These are phyloP conservation scores for Macrocentrus cingulum DNA, from an alignment of 1,140 invertebrate genomes.

Conservation along the genomic window DNA sequence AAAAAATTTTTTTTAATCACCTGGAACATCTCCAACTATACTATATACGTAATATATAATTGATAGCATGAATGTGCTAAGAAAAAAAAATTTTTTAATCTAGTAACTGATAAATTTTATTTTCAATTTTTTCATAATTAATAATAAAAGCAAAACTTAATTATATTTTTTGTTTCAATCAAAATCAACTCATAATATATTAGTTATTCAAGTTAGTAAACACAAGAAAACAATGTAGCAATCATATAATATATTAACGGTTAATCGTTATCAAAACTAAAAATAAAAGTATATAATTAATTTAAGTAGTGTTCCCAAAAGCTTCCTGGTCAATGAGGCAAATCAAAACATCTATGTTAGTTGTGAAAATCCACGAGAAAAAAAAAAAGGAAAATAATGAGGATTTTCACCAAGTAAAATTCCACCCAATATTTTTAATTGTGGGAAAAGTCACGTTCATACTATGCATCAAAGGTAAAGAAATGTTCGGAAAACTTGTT, in stretches of 20 bases:
- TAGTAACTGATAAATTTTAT: not conserved
- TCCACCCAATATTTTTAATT: constrained; percentile 44
- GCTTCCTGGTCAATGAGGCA: not conserved
- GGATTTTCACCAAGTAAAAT: constrained; percentile 36
- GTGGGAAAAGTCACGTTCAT: constrained; percentile 43
- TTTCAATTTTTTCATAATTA: not conserved
- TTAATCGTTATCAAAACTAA: not conserved
- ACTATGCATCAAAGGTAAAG: constrained; percentile 35
- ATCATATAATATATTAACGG: not conserved
- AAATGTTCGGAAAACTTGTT: constrained; percentile 41
- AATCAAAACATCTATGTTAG: too few relatives aligned
- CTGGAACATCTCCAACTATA: not conserved
- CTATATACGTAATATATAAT: constrained; percentile 2
- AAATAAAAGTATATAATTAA: too few relatives aligned
- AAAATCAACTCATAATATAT: not conserved
- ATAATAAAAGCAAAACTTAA: not conserved
- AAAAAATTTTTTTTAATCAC: not conserved
- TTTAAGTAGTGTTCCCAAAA: too few relatives aligned
- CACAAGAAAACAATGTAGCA: not conserved
- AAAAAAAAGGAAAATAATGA: constrained; percentile 3
- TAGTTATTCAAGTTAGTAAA: constrained; percentile 8
- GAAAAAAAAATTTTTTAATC: not conserved
- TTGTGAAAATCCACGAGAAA: not conserved
- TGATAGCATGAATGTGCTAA: constrained; percentile 20
- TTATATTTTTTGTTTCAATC: not conserved